These are phyloP conservation scores for Adineta ricciae DNA, from an alignment of 2,888 invertebrate genomes.

Conservation along the genomic window DNA sequence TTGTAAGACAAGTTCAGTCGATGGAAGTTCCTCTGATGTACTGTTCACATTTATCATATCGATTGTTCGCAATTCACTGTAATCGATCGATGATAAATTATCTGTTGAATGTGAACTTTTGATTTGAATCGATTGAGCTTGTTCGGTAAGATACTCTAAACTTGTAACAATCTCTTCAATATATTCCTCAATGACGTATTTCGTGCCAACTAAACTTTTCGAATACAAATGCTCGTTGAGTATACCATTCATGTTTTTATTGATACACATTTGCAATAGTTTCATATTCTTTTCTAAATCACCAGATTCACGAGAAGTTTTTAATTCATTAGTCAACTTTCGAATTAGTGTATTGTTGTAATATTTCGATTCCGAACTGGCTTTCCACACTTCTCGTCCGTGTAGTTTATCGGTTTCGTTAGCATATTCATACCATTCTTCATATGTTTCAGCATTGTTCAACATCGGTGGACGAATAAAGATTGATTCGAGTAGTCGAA, in stretches of 20 bases:
- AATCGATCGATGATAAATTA: background rate
- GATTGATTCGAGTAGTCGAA: background rate
- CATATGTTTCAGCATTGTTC: background rate
- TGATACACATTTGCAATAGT: background rate
- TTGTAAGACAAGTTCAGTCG: background rate
- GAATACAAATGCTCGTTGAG: background rate
- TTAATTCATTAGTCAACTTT: background rate
- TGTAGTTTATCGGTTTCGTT: background rate
- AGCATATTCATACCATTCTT: constrained; percentile 1
- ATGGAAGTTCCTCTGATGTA: background rate
- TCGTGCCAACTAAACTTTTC: background rate
- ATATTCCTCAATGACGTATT: background rate
- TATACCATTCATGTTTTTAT: background rate
- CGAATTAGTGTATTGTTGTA: background rate
- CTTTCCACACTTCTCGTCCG: background rate
- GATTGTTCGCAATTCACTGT: background rate
- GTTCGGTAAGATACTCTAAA: background rate
- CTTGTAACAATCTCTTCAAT: background rate
- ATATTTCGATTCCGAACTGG: background rate
- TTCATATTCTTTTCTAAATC: background rate
- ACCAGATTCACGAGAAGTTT: background rate
- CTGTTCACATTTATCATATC: background rate
- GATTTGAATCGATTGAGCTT: background rate
- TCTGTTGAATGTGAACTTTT: too few relatives aligned
- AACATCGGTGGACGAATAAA: background rate